These are phyloP conservation scores for Drosophila imparisetae DNA, from an alignment of 2,888 invertebrate genomes.

Conservation along the genomic window DNA sequence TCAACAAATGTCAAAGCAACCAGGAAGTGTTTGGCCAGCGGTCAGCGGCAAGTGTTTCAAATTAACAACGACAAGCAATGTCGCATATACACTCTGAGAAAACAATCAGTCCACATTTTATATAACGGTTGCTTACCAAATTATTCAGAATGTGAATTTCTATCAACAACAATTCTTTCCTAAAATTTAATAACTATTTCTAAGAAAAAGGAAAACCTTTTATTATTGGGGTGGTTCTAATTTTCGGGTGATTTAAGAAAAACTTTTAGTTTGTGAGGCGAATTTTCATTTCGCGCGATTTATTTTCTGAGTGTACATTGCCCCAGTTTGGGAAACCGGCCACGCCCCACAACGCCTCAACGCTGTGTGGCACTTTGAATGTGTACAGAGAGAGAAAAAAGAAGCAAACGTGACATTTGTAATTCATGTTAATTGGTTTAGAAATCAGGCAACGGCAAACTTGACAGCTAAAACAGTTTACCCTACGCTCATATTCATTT, in stretches of 20 bases:
- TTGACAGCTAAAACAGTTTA: slow-evolving; percentile 48
- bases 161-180: too few species aligned
- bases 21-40: slow-evolving; percentile 62
- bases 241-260: too few species aligned
- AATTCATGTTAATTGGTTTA: slow-evolving; percentile 69
- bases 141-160: background rate
- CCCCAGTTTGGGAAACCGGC: slow-evolving; percentile 28
- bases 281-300: too few species aligned
- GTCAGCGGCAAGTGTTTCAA: slow-evolving; percentile 58
- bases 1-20: slow-evolving; percentile 67
- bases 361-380: slow-evolving; percentile 45
- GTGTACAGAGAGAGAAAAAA: slow-evolving; percentile 26
- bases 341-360: slow-evolving; percentile 8
- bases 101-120: background rate
- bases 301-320: slow-evolving; percentile 20
- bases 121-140: background rate
- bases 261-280: background rate
- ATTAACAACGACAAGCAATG: slow-evolving; percentile 65
- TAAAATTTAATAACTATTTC: too few species aligned
- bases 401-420: slow-evolving; percentile 57
- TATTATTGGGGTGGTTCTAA: too few species aligned
- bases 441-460: slow-evolving; percentile 48
- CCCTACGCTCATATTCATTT: slow-evolving; percentile 50
- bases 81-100: slow-evolving; percentile 29
- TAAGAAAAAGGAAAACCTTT: too few species aligned